phyloP scores from a whole-genome alignment of 2,797 vertebrate genomes.

The Carcharodon carcharias region DNA sequence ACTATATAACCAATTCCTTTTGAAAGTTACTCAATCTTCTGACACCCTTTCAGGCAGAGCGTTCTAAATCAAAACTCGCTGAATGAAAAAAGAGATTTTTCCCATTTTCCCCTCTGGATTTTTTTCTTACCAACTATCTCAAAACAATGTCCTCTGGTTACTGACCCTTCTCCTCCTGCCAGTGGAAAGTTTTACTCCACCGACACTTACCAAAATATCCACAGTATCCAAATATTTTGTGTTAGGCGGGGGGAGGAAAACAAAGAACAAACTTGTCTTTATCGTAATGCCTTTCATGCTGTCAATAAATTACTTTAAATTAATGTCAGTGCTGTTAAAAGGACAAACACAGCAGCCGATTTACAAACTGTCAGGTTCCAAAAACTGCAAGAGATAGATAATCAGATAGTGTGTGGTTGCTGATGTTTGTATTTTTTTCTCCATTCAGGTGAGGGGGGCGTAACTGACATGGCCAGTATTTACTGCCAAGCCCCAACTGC shows the following conservation, averaged over 20 bases:
- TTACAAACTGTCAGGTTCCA: neutral
- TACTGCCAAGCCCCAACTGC: neutral
- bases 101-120: neutral
- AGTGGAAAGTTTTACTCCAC: neutral
- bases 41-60: neutral
- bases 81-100: neutral
- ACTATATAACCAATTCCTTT: neutral
- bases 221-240: neutral
- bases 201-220: neutral
- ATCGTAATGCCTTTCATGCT: neutral
- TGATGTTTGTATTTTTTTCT: neutral
- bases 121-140: neutral
- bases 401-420: neutral
- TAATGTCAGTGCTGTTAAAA: neutral
- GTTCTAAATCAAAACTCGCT: neutral
- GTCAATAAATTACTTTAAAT: neutral
- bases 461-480: neutral
- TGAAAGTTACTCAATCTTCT: neutral
- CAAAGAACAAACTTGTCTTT: neutral
- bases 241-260: neutral
- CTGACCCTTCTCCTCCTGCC: neutral
- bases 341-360: neutral
- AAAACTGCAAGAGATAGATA: neutral
- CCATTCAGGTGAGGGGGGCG: no score
- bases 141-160: neutral